A percentile compares a stretch with the other conserved stretches of the same genome.
Evolutionary conservation across 2,113 vertebrate genomes (phyloP).

Genomic region (Calypte anna): DNA sequence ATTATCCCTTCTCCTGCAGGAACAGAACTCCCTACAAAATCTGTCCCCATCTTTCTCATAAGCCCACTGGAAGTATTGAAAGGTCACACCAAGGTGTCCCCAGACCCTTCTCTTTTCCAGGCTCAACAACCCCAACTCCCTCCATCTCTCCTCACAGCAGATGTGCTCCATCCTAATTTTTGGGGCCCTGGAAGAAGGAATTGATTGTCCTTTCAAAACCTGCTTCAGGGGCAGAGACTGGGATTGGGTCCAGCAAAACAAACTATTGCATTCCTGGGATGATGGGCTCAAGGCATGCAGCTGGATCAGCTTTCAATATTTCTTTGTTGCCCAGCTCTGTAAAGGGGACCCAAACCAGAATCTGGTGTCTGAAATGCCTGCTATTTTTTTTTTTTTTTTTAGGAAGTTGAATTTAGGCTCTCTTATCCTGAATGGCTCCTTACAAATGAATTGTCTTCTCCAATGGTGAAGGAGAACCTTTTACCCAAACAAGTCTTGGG

Average conservation of each 20-base stretch:
- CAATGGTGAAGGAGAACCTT: not conserved
- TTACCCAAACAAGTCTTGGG: not conserved
- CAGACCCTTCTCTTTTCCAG: not conserved
- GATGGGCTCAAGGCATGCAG: not conserved
- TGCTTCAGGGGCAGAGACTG: not conserved
- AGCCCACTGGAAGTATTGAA: not conserved
- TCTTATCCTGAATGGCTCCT: not conserved
- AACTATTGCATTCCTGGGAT: not conserved
- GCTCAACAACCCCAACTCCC: not conserved
- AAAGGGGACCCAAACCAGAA: not conserved
- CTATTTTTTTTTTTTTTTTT: not conserved
- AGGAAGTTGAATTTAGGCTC: not conserved
- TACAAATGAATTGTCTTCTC: not conserved
- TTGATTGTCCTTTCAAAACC: not conserved
- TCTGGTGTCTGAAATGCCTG: not conserved
- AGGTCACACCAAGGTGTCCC: not conserved
- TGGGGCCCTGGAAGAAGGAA: not conserved
- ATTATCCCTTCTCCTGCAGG: rapidly evolving
- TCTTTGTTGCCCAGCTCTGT: not conserved
- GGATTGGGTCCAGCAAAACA: not conserved
- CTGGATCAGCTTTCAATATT: not conserved
- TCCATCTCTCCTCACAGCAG: not conserved
- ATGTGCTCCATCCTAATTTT: not conserved
- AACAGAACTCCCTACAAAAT: not conserved
- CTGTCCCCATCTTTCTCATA: not conserved